Evolutionary conservation across 2,113 vertebrate species (phyloP).

Genomic region (Coryphaenoides rupestris): DNA sequence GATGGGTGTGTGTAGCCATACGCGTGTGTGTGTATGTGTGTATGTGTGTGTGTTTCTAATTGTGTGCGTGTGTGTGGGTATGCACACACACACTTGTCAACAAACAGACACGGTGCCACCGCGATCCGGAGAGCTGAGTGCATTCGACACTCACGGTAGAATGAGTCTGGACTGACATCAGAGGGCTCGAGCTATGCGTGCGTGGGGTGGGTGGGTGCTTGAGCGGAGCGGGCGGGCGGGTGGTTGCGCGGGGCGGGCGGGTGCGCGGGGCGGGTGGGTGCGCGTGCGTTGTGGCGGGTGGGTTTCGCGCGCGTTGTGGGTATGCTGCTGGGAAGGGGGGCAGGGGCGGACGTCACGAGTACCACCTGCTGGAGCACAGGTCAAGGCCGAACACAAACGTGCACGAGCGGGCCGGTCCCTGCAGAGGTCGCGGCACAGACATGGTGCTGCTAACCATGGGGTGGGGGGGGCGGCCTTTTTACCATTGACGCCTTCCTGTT

Average conservation of each 20-base stretch:
- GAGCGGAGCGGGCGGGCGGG: no score
- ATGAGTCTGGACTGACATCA: slow-evolving; percentile 38
- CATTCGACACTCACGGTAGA: slow-evolving; percentile 40
- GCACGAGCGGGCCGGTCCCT: slow-evolving; percentile 48
- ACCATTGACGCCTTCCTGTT: no score
- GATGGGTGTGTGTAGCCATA: no score
- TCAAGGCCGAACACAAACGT: slow-evolving; percentile 43
- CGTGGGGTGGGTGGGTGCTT: no score
- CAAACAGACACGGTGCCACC: slow-evolving; percentile 33
- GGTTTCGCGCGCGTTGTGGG: not conserved
- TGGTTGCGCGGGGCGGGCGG: no score
- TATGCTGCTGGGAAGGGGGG: slow-evolving; percentile 47
- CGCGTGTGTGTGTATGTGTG: slow-evolving; percentile 16
- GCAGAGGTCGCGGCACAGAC: slow-evolving; percentile 56
- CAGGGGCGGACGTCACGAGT: slow-evolving; percentile 54
- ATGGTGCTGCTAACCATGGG: no score
- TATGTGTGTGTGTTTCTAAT: slow-evolving; percentile 25
- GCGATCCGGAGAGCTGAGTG: slow-evolving; percentile 59
- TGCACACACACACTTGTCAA: slow-evolving; percentile 38
- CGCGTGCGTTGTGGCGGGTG: no score
- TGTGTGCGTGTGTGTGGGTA: slow-evolving; percentile 19
- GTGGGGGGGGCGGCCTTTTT: no score
- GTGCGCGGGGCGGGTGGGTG: no score
- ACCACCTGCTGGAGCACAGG: slow-evolving; percentile 57
- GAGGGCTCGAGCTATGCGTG: slow-evolving; percentile 28